Conservation (phyloP, 2,113 vertebrate genomes). For the Lethenteron camtschaticum region DNA sequence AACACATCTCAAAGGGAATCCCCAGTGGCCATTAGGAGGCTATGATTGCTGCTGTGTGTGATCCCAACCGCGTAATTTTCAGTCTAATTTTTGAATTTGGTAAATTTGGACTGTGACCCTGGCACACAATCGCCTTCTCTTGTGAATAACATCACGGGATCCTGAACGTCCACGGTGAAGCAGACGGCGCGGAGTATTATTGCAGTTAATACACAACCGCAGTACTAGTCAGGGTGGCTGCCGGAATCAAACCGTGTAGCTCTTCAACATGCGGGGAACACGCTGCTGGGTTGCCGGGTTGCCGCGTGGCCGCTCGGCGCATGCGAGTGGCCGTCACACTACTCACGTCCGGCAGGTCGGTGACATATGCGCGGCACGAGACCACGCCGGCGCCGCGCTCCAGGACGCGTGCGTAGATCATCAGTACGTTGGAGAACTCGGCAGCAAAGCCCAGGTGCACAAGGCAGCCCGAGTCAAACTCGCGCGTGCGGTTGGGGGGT, state of each 20-base stretch:
- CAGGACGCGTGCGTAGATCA: slow-evolving; percentile 43
- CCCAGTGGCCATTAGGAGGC: no score
- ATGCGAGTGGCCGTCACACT: not conserved
- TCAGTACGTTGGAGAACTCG: slow-evolving; percentile 60
- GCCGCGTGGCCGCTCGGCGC: not conserved
- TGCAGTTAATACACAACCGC: not conserved
- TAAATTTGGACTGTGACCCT: no score
- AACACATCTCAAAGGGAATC: no score
- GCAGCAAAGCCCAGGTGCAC: slow-evolving; percentile 53
- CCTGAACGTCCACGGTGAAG: no score
- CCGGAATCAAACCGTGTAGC: not conserved
- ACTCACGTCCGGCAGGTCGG: slow-evolving; percentile 32
- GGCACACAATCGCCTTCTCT: no score
- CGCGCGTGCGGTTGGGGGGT: slow-evolving; percentile 25
- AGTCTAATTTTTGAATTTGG: no score
- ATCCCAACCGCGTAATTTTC: no score
- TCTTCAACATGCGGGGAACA: slow-evolving; percentile 2
- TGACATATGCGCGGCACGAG: slow-evolving; percentile 33
- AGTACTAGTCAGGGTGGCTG: accelerated
- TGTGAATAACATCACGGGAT: no score
- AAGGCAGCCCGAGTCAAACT: slow-evolving; percentile 36
- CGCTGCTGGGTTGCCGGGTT: not conserved
- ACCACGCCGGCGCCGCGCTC: slow-evolving; percentile 23
- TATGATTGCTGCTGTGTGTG: no score
- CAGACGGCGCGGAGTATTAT: accelerated